phyloP scores from a whole-genome alignment of 2,888 invertebrate genomes.

The Lasius platythorax region DNA sequence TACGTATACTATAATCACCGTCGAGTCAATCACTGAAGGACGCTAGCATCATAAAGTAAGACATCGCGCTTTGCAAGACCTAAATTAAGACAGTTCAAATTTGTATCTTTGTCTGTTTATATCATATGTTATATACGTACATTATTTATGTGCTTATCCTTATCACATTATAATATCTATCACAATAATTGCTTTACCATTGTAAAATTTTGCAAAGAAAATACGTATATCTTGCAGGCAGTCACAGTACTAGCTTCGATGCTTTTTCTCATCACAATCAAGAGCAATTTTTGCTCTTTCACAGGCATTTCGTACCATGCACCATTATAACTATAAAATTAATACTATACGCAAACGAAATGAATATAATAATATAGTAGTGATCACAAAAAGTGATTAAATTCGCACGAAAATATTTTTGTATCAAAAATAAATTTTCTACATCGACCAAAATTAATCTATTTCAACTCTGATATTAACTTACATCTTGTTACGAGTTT shows the following conservation, averaged over 20 bases:
- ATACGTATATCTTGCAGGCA: slow-evolving; percentile 25
- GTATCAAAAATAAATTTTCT: neutral
- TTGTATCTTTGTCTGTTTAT: neutral
- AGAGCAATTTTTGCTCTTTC: neutral
- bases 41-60: slow-evolving; percentile 23
- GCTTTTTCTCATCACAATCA: slow-evolving; percentile 18
- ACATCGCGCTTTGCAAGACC: slow-evolving; percentile 20
- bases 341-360: neutral
- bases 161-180: neutral
- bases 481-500: slow-evolving; percentile 32
- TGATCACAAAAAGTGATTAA: neutral
- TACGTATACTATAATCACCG: neutral
- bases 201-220: slow-evolving; percentile 24
- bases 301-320: slow-evolving; percentile 5
- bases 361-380: neutral
- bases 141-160: neutral
- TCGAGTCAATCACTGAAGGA: neutral
- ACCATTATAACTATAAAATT: slow-evolving; percentile 5
- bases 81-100: neutral
- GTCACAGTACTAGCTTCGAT: slow-evolving; percentile 6
- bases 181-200: slow-evolving; percentile 1
- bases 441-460: neutral
- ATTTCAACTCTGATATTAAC: neutral
- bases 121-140: neutral
- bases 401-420: neutral